Evolutionary conservation across 2,113 vertebrate species (phyloP).

Genomic region (Herpetotheres cachinnans): DNA sequence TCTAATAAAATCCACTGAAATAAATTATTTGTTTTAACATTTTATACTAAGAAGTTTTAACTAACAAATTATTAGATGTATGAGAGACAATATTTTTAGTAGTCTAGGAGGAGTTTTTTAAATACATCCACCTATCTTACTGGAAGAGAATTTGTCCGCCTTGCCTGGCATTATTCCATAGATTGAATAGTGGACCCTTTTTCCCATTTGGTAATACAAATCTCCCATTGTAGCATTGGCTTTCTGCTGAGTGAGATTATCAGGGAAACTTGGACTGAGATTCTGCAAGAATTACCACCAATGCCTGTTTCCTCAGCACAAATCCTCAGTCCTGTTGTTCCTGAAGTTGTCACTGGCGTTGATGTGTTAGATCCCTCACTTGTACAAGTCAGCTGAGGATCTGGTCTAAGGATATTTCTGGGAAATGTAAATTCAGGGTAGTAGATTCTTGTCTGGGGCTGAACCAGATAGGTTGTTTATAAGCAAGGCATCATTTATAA

Average conservation of each 20-base stretch:
- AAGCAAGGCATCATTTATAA: not conserved
- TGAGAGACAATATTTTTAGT: not conserved
- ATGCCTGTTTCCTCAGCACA: accelerated
- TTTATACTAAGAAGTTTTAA: not conserved
- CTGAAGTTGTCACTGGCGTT: not conserved
- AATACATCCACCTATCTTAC: not conserved
- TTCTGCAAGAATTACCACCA: not conserved
- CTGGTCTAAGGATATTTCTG: not conserved
- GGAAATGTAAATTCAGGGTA: not conserved
- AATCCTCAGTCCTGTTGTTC: not conserved
- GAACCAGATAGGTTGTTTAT: not conserved
- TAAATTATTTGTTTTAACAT: not conserved
- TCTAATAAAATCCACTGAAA: not conserved
- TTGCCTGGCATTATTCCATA: not conserved
- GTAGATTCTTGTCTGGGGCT: not conserved
- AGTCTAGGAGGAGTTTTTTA: not conserved
- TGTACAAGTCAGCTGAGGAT: not conserved
- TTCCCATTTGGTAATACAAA: not conserved
- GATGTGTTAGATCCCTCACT: not conserved
- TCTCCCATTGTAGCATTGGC: not conserved
- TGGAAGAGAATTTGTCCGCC: not conserved
- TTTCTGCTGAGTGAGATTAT: not conserved
- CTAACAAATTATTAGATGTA: not conserved
- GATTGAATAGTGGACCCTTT: not conserved
- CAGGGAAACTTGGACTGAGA: not conserved